Evolutionary conservation across 2,888 invertebrate genomes (phyloP).

Genomic region (Apotomis turbidana): DNA sequence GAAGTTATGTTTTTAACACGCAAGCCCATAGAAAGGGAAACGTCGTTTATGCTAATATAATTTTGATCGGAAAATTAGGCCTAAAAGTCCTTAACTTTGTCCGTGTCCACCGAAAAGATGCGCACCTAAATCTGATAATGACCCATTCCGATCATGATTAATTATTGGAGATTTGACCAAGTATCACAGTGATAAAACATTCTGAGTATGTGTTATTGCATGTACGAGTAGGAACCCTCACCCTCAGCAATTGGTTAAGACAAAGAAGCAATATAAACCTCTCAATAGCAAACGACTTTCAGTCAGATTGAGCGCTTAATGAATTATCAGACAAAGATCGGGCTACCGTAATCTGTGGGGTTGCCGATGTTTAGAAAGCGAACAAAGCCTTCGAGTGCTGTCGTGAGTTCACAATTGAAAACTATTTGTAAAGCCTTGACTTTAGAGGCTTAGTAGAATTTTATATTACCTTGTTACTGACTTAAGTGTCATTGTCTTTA

Average conservation of each 20-base stretch:
- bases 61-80: too few species aligned
- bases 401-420: conserved; percentile 24
- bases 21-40: too few species aligned
- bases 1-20: too few species aligned
- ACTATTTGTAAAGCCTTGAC: conserved; percentile 35
- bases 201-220: neutral
- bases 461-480: neutral
- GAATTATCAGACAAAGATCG: conserved; percentile 38
- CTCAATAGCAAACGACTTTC: conserved; percentile 24
- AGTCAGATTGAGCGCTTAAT: conserved; percentile 35
- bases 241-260: neutral
- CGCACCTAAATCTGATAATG: too few species aligned
- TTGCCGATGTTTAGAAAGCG: conserved; percentile 28
- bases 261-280: conserved; percentile 7
- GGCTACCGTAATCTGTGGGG: conserved; percentile 37
- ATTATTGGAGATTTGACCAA: too few species aligned
- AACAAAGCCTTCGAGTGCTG: conserved; percentile 30
- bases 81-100: too few species aligned
- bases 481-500: neutral
- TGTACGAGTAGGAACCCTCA: neutral
- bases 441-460: conserved; percentile 18
- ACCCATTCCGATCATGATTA: too few species aligned
- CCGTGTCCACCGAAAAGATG: too few species aligned
- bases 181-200: too few species aligned
- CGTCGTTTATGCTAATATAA: too few species aligned